These are phyloP conservation scores for Cecropterus lyciades DNA, from an alignment of 1,140 invertebrate genomes.

Conservation along the genomic window DNA sequence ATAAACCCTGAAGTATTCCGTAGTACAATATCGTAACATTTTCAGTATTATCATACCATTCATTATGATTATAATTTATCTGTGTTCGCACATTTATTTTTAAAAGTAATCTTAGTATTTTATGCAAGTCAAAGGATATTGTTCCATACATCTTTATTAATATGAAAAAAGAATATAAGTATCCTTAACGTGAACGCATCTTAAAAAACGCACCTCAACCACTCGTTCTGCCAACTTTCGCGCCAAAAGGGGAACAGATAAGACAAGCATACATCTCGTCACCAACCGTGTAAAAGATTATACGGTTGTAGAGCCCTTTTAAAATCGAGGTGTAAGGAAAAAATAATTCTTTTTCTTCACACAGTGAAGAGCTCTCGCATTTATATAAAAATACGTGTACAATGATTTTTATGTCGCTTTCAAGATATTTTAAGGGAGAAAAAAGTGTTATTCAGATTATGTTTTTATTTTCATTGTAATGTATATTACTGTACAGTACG, in stretches of 20 bases:
- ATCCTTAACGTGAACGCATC: slow-evolving; percentile 15
- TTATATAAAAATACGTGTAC: slow-evolving; percentile 1
- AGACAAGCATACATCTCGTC: slow-evolving; percentile 25
- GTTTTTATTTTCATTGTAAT: no score
- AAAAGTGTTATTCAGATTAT: no score
- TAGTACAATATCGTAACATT: no score
- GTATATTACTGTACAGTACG: no score
- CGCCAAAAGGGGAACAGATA: slow-evolving; percentile 36
- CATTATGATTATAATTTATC: no score
- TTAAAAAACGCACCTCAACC: slow-evolving; percentile 21
- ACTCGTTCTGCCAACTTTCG: slow-evolving; percentile 32
- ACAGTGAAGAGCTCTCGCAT: slow-evolving; percentile 2
- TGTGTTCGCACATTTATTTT: no score
- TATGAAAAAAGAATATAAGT: slow-evolving; percentile 7
- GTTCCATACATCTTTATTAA: slow-evolving; percentile 1
- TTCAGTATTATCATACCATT: no score
- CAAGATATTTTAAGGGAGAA: no score
- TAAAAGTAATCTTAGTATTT: no score
- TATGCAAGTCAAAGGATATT: slow-evolving; percentile 1
- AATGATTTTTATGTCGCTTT: neutral
- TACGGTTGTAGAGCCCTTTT: slow-evolving; percentile 25
- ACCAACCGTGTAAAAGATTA: slow-evolving; percentile 30
- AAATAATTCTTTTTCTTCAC: slow-evolving; percentile 18
- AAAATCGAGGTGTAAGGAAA: slow-evolving; percentile 34
- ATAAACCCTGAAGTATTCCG: no score